phyloP scores from a whole-genome alignment of 2,888 invertebrate species.

The Epistrophe eligans region DNA sequence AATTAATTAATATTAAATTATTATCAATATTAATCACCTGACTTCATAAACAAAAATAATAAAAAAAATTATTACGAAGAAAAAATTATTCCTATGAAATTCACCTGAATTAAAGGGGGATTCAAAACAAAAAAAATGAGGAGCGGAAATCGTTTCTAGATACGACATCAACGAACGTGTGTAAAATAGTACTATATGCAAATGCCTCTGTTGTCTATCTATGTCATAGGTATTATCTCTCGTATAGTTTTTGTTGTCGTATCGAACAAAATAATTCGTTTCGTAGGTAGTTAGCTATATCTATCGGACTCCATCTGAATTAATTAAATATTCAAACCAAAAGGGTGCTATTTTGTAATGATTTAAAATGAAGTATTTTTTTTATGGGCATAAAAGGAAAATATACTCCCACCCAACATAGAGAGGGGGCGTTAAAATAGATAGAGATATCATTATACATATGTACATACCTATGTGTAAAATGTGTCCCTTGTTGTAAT shows the following conservation, averaged over 20 bases:
- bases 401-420: not conserved
- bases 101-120: not conserved
- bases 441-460: not conserved
- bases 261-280: constrained; percentile 17
- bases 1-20: no score
- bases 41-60: no score
- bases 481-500: constrained; percentile 29
- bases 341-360: constrained; percentile 34
- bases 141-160: constrained; percentile 54
- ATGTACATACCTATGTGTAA: constrained; percentile 14
- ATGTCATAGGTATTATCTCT: not conserved
- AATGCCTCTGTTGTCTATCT: constrained; percentile 59
- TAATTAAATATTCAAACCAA: constrained; percentile 53
- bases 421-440: not conserved
- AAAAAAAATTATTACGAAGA: not conserved
- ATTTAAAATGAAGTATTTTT: constrained; percentile 24
- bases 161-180: constrained; percentile 9
- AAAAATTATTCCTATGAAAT: not conserved
- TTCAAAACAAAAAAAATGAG: constrained; percentile 6
- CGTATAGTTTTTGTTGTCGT: not conserved
- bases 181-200: constrained; percentile 49
- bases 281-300: not conserved
- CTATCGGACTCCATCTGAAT: constrained; percentile 22
- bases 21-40: no score
- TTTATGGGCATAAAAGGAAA: not conserved